Percentiles rank a stretch among this genome's conserved stretches.
These are phyloP conservation scores for Hirundichthys speculiger DNA, from an alignment of 2,113 vertebrate species.

Conservation along the genomic window DNA sequence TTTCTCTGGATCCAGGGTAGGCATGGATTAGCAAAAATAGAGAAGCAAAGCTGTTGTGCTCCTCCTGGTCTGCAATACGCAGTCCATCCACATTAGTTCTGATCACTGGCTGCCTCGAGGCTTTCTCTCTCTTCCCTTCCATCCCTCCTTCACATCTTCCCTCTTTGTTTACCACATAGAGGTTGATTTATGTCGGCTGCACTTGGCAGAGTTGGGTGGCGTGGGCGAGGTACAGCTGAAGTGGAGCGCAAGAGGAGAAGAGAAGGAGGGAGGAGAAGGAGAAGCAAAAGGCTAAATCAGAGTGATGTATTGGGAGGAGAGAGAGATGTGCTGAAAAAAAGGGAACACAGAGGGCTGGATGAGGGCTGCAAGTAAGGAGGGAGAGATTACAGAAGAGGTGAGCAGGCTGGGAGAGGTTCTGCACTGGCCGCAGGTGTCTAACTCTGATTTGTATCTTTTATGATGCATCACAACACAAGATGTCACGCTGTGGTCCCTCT, in stretches of 20 bases:
- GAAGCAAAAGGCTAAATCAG: conserved; percentile 54
- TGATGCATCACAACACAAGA: conserved; percentile 46
- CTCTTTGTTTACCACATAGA: conserved; percentile 74
- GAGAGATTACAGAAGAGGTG: conserved; percentile 20
- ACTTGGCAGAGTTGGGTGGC: conserved; percentile 73
- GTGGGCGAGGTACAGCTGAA: conserved; percentile 73
- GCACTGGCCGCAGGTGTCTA: conserved; percentile 55
- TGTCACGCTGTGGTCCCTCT: conserved; percentile 29
- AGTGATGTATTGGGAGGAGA: conserved; percentile 41
- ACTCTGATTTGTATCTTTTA: conserved; percentile 62
- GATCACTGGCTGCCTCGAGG: conserved; percentile 71
- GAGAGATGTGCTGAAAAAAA: conserved; percentile 34
- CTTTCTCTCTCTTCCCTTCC: conserved; percentile 37
- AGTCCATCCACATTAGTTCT: conserved; percentile 77
- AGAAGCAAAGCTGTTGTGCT: conserved; percentile 41
- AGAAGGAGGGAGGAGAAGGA: conserved; percentile 15
- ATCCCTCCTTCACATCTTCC: conserved; percentile 38
- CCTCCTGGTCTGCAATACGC: conserved; percentile 57
- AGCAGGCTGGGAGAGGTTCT: conserved; percentile 39
- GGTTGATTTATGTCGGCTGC: conserved; percentile 76
- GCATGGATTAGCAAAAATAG: conserved; percentile 35
- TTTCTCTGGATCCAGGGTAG: conserved; percentile 8
- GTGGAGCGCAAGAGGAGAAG: conserved; percentile 37
- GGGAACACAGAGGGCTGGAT: conserved; percentile 28
- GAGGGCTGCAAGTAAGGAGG: conserved; percentile 41